These are phyloP conservation scores for Macrochelys suwanniensis DNA, from an alignment of 2,797 vertebrate genomes.

Conservation along the genomic window DNA sequence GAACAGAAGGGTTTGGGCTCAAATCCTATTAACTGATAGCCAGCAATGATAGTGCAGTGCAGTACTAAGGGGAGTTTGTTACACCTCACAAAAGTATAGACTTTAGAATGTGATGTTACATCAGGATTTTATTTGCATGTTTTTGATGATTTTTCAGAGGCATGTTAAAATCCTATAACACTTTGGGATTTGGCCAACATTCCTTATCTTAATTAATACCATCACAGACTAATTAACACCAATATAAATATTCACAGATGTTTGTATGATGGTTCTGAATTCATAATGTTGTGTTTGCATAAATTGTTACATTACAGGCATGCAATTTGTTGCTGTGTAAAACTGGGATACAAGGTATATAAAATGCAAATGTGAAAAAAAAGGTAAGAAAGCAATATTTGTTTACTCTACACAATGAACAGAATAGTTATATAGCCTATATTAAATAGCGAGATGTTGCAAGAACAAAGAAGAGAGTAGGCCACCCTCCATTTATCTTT, in stretches of 20 bases:
- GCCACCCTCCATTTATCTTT: accelerated
- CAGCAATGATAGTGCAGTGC: neutral
- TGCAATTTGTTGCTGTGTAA: constrained; percentile 20
- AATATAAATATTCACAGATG: constrained; percentile 60
- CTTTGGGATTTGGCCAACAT: constrained; percentile 35
- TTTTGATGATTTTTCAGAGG: constrained; percentile 17
- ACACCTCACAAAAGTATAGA: neutral
- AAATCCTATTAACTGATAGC: neutral
- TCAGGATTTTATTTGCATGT: constrained; percentile 37
- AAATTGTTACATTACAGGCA: constrained; percentile 16
- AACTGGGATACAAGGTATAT: neutral
- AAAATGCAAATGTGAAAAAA: neutral
- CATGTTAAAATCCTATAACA: constrained; percentile 1
- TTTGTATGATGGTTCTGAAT: constrained; percentile 48
- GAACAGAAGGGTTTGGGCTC: constrained; percentile 22
- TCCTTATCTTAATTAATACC: constrained; percentile 68
- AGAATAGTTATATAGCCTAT: neutral
- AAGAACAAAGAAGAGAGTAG: neutral
- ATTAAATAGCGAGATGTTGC: neutral
- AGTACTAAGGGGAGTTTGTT: neutral
- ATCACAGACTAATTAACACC: constrained; percentile 55
- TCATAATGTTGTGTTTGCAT: constrained; percentile 41
- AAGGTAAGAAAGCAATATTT: neutral
- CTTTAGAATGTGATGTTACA: constrained; percentile 15
- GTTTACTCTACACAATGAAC: neutral